Base-by-base conservation (phyloP, 2,113 vertebrate genomes). In the Scartelaos histophorus region DNA sequence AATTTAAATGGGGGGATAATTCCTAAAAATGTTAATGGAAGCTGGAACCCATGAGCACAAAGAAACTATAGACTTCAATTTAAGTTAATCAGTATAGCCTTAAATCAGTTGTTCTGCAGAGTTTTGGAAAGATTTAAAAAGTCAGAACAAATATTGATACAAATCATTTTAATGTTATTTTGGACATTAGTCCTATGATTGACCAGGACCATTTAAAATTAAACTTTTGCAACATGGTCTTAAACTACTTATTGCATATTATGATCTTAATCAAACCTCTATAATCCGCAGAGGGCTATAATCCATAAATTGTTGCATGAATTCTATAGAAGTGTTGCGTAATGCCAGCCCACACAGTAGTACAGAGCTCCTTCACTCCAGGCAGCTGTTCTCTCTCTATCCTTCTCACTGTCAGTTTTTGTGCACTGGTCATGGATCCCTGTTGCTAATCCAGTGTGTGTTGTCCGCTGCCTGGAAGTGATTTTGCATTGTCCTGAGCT, bases 381-480 rank as follows among this genome's bases (percentile, higher is more conserved):
- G 7, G 66, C 64, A 53, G 22, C n/a, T n/a, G 43, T 49, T 29
- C 25, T 58, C 24, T 16, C 29, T 54, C 51, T 51, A 46, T 22
- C 56, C 9, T 79, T 54, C 34, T 45, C 47, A 12, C 21, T 62
- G 24, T 47, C 58, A 67, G 71, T 87, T 71, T 43, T 69, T 60
- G 34, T 71, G 56, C 71, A 57, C 51, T 74, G 66, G 68, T 84
- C 81, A 80, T 38, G 45, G 70, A 67, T 71, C 67, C 64, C 47
- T 2, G 17, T 79, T 54, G 64, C 75, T 70, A 81, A 87, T 77
- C 62, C 61, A 61, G 9, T 77, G 6, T 56, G 15, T 71, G 66
- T 71, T 87, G 13, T 74, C 51, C 66, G 79, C 53, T 34, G 78
- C 76, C 67, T 88, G 70, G 78, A 87, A 60, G 80, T 22, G 70